phyloP scores from a whole-genome alignment of 2,113 vertebrate genomes.

The Ophthalmolycus amberensis region DNA sequence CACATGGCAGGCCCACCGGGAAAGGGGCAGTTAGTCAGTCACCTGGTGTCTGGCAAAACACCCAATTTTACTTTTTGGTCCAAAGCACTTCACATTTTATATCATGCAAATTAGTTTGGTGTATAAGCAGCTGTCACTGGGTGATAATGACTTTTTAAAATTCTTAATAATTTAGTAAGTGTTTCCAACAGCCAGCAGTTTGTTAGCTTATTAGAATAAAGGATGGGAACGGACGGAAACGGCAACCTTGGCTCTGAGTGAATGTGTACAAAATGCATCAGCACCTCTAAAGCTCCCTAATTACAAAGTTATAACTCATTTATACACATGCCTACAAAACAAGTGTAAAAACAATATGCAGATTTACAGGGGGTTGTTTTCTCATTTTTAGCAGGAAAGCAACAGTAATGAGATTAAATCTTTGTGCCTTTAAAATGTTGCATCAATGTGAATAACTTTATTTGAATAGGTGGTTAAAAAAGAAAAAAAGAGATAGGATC shows the following conservation, averaged over 20 bases:
- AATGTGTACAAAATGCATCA: background rate
- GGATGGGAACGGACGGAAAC: background rate
- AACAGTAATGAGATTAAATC: background rate
- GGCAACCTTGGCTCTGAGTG: background rate
- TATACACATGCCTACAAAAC: background rate
- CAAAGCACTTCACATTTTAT: slow-evolving; percentile 7
- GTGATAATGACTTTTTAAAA: background rate
- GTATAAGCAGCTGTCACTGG: background rate
- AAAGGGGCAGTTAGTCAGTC: slow-evolving; percentile 36
- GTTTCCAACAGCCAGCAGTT: background rate
- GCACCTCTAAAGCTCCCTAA: background rate
- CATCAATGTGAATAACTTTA: background rate
- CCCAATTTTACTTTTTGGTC: background rate
- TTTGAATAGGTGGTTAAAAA: background rate
- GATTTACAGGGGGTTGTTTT: background rate
- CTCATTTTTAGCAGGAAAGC: background rate
- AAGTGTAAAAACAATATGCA: background rate
- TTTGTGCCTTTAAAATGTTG: slow-evolving; percentile 3
- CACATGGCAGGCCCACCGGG: slow-evolving; percentile 39
- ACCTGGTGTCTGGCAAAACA: slow-evolving; percentile 40
- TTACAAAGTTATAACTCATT: background rate
- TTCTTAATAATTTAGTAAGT: background rate
- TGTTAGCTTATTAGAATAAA: background rate
- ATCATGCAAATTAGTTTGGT: background rate
- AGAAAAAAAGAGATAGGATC: slow-evolving; percentile 23